A percentile compares a stretch with the other conserved stretches of the same genome.
Evolutionary conservation across 2,888 invertebrate genomes (phyloP).

Genomic region (Sesia bembeciformis): DNA sequence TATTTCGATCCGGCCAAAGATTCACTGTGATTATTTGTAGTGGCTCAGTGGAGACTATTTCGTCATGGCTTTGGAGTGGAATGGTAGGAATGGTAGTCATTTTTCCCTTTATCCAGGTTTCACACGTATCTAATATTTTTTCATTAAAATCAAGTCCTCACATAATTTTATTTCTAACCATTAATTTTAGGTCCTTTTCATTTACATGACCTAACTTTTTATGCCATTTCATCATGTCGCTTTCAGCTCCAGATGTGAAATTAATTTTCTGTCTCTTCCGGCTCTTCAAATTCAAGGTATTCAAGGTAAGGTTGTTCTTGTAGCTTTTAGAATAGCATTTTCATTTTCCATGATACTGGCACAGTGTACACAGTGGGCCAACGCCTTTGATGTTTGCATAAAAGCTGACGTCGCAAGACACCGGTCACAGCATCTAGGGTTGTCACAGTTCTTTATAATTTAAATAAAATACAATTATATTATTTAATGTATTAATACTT

Average conservation of each 20-base stretch:
- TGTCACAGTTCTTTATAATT: too few species aligned
- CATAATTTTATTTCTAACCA: conserved; percentile 1
- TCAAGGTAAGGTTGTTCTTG: too few species aligned
- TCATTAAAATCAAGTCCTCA: conserved; percentile 1
- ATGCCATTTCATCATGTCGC: neutral
- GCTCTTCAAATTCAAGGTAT: too few species aligned
- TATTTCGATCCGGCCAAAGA: conserved; percentile 1
- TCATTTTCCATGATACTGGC: too few species aligned
- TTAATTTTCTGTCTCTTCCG: too few species aligned
- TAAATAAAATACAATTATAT: too few species aligned
- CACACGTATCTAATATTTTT: neutral
- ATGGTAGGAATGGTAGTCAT: conserved; percentile 2
- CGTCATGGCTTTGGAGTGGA: neutral
- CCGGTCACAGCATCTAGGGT: neutral
- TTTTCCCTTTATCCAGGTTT: conserved; percentile 4
- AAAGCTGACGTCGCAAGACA: neutral
- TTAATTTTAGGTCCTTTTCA: neutral
- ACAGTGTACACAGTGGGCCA: too few species aligned
- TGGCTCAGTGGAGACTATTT: neutral
- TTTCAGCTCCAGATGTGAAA: too few species aligned
- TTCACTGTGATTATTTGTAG: conserved; percentile 5
- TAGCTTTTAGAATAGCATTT: neutral
- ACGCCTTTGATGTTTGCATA: too few species aligned
- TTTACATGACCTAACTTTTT: too few species aligned
- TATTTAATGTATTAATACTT: neutral